Evolutionary conservation across 1,140 invertebrate genomes (phyloP).

Genomic region (Caenorhabditis briggsae): DNA sequence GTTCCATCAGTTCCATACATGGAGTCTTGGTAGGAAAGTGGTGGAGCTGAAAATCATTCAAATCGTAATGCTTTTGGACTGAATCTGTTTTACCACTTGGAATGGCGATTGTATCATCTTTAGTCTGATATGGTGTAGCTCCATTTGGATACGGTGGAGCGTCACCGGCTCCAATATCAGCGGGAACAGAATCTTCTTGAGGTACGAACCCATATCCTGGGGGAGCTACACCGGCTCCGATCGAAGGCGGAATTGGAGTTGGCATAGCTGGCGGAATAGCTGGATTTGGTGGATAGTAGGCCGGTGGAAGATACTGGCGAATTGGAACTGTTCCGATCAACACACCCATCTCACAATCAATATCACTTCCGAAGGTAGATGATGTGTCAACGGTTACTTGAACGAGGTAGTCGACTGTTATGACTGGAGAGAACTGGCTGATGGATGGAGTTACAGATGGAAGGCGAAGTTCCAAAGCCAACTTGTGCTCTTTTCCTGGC

Average conservation of each 20-base stretch:
- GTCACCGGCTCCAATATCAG: no score
- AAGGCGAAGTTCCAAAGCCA: constrained; percentile 9
- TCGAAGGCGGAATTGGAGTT: background rate
- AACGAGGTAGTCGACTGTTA: background rate
- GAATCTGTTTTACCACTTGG: background rate
- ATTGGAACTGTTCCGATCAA: constrained; percentile 22
- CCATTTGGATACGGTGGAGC: constrained; percentile 9
- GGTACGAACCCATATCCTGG: constrained; percentile 1
- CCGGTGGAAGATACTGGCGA: constrained; percentile 6
- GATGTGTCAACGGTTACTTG: constrained; percentile 11
- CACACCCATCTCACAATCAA: constrained; percentile 7
- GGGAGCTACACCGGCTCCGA: background rate
- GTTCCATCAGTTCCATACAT: constrained; percentile 36
- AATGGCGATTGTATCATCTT: background rate
- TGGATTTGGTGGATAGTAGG: constrained; percentile 18
- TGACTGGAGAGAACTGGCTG: background rate
- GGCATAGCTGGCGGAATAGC: background rate
- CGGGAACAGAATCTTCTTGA: background rate
- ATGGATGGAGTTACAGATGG: constrained; percentile 25
- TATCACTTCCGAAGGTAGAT: background rate
- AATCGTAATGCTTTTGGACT: background rate
- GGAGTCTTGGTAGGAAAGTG: constrained; percentile 18
- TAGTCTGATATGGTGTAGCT: background rate
- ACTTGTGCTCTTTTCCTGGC: background rate
- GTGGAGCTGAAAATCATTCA: background rate